phyloP scores from a whole-genome alignment of 2,888 invertebrate genomes.

The Amphipoea oculea region DNA sequence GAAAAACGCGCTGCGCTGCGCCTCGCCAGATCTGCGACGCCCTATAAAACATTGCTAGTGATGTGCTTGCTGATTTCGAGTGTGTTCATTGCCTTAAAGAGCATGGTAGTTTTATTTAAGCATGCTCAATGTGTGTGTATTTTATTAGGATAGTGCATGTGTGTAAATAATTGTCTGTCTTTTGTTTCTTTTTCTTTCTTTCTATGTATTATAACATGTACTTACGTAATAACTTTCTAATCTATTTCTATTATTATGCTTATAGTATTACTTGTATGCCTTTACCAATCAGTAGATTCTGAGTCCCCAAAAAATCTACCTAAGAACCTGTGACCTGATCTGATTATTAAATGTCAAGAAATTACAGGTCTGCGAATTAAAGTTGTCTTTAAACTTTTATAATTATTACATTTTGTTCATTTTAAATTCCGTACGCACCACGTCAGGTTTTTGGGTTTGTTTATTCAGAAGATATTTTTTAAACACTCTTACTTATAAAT shows the following conservation, averaged over 20 bases:
- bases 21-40: too few species aligned
- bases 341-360: slow-evolving; percentile 2
- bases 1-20: not conserved
- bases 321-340: not conserved
- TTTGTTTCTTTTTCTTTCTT: slow-evolving; percentile 1
- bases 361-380: slow-evolving; percentile 46
- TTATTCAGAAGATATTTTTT: not conserved
- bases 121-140: not conserved
- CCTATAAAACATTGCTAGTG: not conserved
- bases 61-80: not conserved
- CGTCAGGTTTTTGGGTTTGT: slow-evolving; percentile 31
- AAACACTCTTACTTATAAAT: not conserved
- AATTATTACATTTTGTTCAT: not conserved
- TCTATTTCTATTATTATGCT: not conserved
- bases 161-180: not conserved
- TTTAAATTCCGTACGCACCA: slow-evolving; percentile 15
- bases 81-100: not conserved
- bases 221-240: not conserved
- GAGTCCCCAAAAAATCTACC: not conserved
- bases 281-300: not conserved
- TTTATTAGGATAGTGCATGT: slow-evolving; percentile 7
- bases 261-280: too few species aligned
- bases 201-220: not conserved
- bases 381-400: not conserved
- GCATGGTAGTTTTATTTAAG: not conserved